Percentiles rank a stretch among this genome's conserved stretches.
Evolutionary conservation across 2,888 invertebrate species (phyloP).

Genomic region (Scrobipalpa atriplicella): DNA sequence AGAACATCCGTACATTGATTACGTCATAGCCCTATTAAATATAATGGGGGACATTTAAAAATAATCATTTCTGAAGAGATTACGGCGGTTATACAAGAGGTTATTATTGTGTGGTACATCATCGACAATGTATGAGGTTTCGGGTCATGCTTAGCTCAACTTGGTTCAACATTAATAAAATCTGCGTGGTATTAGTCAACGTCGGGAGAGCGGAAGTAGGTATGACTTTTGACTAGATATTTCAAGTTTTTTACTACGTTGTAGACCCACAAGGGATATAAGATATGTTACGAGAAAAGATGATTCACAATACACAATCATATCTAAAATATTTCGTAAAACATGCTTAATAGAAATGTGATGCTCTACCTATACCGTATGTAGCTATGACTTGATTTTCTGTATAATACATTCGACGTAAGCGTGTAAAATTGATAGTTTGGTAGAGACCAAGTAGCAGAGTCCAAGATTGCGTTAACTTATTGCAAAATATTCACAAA

Average conservation of each 20-base stretch:
- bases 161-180: constrained; percentile 38
- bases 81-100: constrained; percentile 45
- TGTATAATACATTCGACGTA: too few species aligned
- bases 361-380: too few species aligned
- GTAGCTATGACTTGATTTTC: too few species aligned
- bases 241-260: too few species aligned
- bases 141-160: constrained; percentile 35
- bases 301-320: too few species aligned
- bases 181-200: constrained; percentile 38
- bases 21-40: constrained; percentile 41
- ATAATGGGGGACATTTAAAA: constrained; percentile 42
- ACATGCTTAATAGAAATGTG: too few species aligned
- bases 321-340: too few species aligned
- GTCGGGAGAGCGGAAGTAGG: not conserved
- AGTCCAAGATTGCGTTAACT: not conserved
- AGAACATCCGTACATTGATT: constrained; percentile 34
- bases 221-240: too few species aligned
- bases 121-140: constrained; percentile 32
- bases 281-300: too few species aligned
- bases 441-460: too few species aligned
- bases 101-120: constrained; percentile 35
- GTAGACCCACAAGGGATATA: too few species aligned
- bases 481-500: not conserved
- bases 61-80: constrained; percentile 44
- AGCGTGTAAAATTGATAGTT: too few species aligned